Conservation (phyloP, 2,113 vertebrate genomes). For the Psittacula cyanocephala region DNA sequence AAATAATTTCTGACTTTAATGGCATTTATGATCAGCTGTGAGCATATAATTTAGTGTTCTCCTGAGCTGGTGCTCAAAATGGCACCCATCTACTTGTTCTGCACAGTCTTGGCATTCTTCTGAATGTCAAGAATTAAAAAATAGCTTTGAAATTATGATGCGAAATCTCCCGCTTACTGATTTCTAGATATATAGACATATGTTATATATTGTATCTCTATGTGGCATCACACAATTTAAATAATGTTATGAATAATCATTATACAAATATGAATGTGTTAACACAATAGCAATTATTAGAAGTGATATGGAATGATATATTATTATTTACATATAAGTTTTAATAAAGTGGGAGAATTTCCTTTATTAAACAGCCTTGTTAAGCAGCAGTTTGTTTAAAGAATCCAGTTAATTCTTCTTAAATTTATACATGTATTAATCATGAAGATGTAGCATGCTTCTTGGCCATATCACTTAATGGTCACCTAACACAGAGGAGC, state of each 20-base stretch:
- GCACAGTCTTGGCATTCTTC: background rate
- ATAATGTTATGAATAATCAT: background rate
- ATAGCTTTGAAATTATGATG: background rate
- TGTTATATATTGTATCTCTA: background rate
- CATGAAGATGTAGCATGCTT: background rate
- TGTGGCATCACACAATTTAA: background rate
- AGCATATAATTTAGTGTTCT: background rate
- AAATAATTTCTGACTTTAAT: background rate
- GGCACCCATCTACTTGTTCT: background rate
- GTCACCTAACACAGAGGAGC: background rate
- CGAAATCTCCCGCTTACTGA: background rate
- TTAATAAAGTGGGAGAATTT: background rate
- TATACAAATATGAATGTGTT: background rate
- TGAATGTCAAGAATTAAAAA: background rate
- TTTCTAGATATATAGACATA: background rate
- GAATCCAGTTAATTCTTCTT: background rate
- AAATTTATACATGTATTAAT: background rate
- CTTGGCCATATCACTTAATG: background rate
- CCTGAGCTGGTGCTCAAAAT: background rate
- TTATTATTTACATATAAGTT: background rate
- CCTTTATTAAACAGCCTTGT: background rate
- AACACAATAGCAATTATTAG: background rate
- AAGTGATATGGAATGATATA: fast-evolving
- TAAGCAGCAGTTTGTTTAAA: background rate
- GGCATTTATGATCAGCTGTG: background rate